Base-by-base conservation (phyloP, 2,888 invertebrate species). In the Phrixothrix hirtus region DNA sequence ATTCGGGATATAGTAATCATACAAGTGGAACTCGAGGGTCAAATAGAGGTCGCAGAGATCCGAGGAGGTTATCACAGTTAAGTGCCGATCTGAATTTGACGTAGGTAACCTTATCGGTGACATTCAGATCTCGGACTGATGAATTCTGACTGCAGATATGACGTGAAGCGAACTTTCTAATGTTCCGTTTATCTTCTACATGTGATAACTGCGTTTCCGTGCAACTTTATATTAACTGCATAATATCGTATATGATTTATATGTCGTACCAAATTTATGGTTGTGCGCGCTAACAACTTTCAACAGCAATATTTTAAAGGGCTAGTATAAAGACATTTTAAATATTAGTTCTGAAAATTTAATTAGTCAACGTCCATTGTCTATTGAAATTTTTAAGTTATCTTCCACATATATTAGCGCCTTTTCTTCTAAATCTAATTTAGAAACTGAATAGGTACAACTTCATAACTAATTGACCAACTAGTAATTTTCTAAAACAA, bases 1-100 rank as follows among this genome's bases (percentile, higher is more conserved):
- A 91, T 75, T 90, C 90, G 34, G 90, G 91, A 6, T 91, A 91
- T 75, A 91, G 90, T 73, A 89, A 91, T 74, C 86, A 87, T 67
- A 88, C 87, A 2, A 85, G 85, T 57, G 86, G 86, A 1, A 75
- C 75, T n/a, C 62, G 74, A 29, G 71, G 72, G 9, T 75, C 75
- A 16, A 73, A 70, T 55, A 57, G 75, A 29, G 74, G 74, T 0
- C 59, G 75, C 14, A 57, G 74, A 14, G 73, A 74, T 53, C 72
- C 70, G n/a, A 65, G 75, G 36, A 63, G 76, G 49, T 63, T 76
- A 51, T 76, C 75, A 29, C 75, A 76, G 60, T 63, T 76, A 34
- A 76, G 76, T 68, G 75, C 75, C n/a, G 76, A 76, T 57, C 63
- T 76, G 51, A 70, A 74, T 17, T 63, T 75, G 55, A 73, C 75